These are phyloP conservation scores for Triplophysa siluroides DNA, from an alignment of 2,113 vertebrate genomes.

Conservation along the genomic window DNA sequence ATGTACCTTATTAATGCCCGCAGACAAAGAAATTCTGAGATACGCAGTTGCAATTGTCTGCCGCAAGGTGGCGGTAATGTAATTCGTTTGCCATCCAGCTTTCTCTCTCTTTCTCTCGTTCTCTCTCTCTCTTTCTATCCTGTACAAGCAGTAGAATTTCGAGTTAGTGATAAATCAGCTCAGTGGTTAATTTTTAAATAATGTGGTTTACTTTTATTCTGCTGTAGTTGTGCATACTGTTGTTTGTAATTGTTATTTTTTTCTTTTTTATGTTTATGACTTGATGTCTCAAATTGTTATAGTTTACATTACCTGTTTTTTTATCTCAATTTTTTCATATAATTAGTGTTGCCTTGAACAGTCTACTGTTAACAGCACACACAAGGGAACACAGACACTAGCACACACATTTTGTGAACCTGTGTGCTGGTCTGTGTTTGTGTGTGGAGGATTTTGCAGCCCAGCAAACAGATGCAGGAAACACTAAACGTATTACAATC, in stretches of 20 bases:
- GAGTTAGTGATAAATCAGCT: constrained; percentile 54
- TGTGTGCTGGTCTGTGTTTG: constrained; percentile 53
- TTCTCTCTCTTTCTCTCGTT: constrained; percentile 48
- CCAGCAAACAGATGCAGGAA: constrained; percentile 64
- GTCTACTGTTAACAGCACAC: constrained; percentile 42
- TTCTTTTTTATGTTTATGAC: constrained; percentile 45
- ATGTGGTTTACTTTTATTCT: constrained; percentile 57
- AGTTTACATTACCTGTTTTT: constrained; percentile 62
- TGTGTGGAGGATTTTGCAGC: constrained; percentile 46
- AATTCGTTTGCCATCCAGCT: constrained; percentile 24
- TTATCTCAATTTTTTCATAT: constrained; percentile 66
- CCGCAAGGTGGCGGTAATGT: constrained; percentile 39
- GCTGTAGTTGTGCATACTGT: constrained; percentile 67
- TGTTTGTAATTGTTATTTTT: constrained; percentile 56
- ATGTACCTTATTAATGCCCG: background rate
- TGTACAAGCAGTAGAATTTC: constrained; percentile 56
- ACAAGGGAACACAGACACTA: constrained; percentile 54
- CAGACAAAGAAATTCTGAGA: background rate
- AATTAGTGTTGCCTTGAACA: constrained; percentile 74
- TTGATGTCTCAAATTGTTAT: constrained; percentile 64
- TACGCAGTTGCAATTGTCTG: constrained; percentile 16
- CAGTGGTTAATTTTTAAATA: constrained; percentile 55
- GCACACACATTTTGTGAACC: constrained; percentile 49
- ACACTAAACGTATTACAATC: constrained; percentile 61
- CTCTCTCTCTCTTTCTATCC: constrained; percentile 41